A percentile compares a stretch with the other conserved stretches of the same genome.
These are phyloP conservation scores for Hirudo medicinalis DNA, from an alignment of 1,140 invertebrate species.

Conservation along the genomic window DNA sequence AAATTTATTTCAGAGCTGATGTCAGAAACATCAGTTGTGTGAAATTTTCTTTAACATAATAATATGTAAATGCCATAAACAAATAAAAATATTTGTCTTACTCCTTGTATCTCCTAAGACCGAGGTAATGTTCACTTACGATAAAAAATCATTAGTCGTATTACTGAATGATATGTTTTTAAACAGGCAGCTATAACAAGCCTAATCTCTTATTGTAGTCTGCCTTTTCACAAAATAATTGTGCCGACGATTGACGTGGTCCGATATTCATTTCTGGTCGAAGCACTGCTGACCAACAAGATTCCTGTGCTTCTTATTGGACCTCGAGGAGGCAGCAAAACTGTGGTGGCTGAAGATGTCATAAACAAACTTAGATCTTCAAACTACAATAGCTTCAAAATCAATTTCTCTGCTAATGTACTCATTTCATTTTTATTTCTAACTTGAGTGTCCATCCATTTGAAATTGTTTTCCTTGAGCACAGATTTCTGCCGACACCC, in stretches of 20 bases:
- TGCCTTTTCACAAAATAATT: constrained; percentile 63
- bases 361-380: constrained; percentile 49
- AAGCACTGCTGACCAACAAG: constrained; percentile 48
- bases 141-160: no score
- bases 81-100: no score
- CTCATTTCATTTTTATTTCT: constrained; percentile 9
- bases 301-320: constrained; percentile 61
- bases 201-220: constrained; percentile 38
- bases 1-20: constrained; percentile 25
- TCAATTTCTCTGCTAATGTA: constrained; percentile 69
- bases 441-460: no score
- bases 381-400: constrained; percentile 54
- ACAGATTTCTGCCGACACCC: constrained; percentile 60
- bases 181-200: no score
- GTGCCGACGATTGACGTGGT: constrained; percentile 71
- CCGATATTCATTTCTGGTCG: constrained; percentile 58
- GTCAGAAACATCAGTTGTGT: not conserved
- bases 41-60: not conserved
- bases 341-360: constrained; percentile 56
- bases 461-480: not conserved
- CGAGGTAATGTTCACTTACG: no score
- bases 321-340: constrained; percentile 64
- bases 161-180: not conserved
- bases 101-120: no score
- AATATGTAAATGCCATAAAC: not conserved